Conservation (phyloP, 1,140 invertebrate genomes). For the Hycleus phaleratus region DNA sequence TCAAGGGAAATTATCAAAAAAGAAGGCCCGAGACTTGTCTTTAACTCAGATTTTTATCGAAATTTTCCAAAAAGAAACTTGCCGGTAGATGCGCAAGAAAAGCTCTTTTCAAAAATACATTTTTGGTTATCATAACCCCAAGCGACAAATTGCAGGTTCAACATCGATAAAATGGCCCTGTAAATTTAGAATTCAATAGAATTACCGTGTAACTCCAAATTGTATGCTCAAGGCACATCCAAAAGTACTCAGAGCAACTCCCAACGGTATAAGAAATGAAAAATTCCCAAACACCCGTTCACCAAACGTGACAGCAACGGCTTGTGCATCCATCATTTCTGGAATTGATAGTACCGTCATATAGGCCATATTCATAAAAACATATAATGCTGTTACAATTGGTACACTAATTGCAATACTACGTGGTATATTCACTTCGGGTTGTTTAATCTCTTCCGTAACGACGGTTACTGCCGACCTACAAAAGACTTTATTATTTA, state of each 20-base stretch:
- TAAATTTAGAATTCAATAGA: too few species aligned
- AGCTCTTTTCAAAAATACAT: too few species aligned
- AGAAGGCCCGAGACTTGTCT: too few species aligned
- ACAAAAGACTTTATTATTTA: too few species aligned
- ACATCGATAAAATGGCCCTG: too few species aligned
- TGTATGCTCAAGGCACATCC: slow-evolving; percentile 68
- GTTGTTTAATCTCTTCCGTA: slow-evolving; percentile 87
- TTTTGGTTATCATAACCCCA: too few species aligned
- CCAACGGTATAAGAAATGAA: slow-evolving; percentile 59
- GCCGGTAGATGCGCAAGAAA: too few species aligned
- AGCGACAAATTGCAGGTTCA: too few species aligned
- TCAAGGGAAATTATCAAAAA: too few species aligned
- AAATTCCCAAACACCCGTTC: slow-evolving; percentile 51
- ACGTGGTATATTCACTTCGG: slow-evolving; percentile 70
- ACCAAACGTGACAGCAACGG: slow-evolving; percentile 78
- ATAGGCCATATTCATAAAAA: slow-evolving; percentile 88
- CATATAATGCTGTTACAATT: slow-evolving; percentile 77
- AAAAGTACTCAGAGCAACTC: slow-evolving; percentile 66
- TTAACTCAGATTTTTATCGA: too few species aligned
- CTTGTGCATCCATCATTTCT: slow-evolving; percentile 71
- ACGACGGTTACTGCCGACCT: slow-evolving; percentile 78
- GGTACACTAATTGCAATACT: slow-evolving; percentile 89
- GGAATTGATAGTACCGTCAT: slow-evolving; percentile 74
- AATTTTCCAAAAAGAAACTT: too few species aligned
- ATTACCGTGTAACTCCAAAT: slow-evolving; percentile 61